Conservation (phyloP, 2,113 vertebrate species). For the Amia ocellicauda region DNA sequence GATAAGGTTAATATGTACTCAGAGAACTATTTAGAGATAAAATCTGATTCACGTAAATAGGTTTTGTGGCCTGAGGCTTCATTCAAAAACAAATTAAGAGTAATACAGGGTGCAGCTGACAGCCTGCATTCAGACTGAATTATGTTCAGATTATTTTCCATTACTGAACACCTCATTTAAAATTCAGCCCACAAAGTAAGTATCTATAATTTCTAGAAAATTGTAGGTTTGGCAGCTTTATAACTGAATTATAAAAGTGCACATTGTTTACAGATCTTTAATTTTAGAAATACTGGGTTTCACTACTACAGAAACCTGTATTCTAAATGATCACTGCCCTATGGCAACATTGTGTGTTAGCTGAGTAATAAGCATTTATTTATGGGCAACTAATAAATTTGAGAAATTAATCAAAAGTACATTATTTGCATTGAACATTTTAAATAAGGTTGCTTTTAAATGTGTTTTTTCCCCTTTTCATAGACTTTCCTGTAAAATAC, state of each 20-base stretch:
- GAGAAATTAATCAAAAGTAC: too few relatives aligned
- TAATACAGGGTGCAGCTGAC: background rate
- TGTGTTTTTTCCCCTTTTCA: too few relatives aligned
- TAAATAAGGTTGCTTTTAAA: too few relatives aligned
- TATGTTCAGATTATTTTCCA: conserved; percentile 8
- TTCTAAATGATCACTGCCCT: too few relatives aligned
- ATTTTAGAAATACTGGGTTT: conserved; percentile 4
- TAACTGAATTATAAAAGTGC: conserved; percentile 1
- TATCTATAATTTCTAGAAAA: conserved; percentile 20
- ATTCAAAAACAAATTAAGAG: conserved; percentile 7
- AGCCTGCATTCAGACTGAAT: conserved; percentile 5
- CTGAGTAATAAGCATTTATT: too few relatives aligned
- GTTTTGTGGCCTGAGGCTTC: background rate
- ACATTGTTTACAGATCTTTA: conserved; percentile 10
- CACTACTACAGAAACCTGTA: background rate
- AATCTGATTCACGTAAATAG: background rate
- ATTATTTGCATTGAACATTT: too few relatives aligned
- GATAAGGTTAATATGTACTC: too few relatives aligned
- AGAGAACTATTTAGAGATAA: too few relatives aligned
- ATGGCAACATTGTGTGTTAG: too few relatives aligned
- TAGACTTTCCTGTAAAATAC: too few relatives aligned
- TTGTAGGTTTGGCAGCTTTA: conserved; percentile 8
- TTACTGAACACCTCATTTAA: conserved; percentile 18
- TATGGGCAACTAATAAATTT: too few relatives aligned
- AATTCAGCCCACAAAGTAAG: conserved; percentile 16